phyloP scores from a whole-genome alignment of 2,797 vertebrate species.

The Myotis planiceps region DNA sequence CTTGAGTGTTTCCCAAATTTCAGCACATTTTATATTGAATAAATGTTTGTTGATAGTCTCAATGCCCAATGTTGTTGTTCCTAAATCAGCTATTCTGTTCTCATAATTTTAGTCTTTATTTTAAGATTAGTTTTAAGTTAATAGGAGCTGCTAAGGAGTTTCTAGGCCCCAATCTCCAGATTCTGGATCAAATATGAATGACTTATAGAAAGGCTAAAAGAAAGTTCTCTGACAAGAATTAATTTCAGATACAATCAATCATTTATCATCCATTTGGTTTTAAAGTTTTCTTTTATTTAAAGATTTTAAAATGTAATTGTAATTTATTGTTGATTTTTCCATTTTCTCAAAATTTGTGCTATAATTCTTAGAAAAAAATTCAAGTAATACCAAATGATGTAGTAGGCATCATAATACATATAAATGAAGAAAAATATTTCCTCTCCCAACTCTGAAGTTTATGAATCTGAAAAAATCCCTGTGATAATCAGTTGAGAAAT shows the following conservation, averaged over 20 bases:
- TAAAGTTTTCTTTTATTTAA: neutral
- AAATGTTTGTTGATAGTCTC: neutral
- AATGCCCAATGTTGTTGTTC: neutral
- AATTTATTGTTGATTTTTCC: constrained; percentile 38
- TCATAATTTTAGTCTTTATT: constrained; percentile 5
- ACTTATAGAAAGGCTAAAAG: neutral
- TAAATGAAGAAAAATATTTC: constrained; percentile 22
- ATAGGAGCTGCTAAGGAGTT: neutral
- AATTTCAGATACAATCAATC: neutral
- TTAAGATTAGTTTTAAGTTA: neutral
- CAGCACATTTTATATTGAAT: neutral
- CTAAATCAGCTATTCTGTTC: neutral
- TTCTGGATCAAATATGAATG: neutral
- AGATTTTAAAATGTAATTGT: constrained; percentile 22
- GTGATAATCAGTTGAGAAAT: neutral
- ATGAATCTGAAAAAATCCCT: neutral
- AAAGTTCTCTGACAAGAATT: neutral
- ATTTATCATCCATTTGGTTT: neutral
- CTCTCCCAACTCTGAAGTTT: constrained; percentile 3
- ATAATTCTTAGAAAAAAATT: constrained; percentile 2
- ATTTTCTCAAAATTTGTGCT: neutral
- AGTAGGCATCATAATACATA: neutral
- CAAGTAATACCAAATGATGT: neutral
- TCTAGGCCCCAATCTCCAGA: neutral
- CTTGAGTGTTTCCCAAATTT: neutral